A percentile compares a stretch with the other conserved stretches of the same genome.
Evolutionary conservation across 2,797 vertebrate genomes (phyloP).

Genomic region (Melanotaenia trifasciata): DNA sequence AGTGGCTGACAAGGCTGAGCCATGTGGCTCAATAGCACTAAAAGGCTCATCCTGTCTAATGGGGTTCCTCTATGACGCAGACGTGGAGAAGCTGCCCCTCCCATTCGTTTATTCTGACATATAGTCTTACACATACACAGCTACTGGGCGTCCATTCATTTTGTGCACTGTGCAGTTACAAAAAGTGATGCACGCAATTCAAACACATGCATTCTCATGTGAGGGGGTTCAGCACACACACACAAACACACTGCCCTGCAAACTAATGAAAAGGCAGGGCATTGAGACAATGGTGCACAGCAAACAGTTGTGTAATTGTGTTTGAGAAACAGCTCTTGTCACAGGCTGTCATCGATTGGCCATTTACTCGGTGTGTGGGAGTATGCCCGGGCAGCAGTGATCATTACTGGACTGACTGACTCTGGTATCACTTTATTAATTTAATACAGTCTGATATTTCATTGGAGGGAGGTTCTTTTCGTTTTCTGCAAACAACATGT

Average conservation of each 20-base stretch:
- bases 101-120: slow-evolving; percentile 61
- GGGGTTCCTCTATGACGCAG: slow-evolving; percentile 82
- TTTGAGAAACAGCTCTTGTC: slow-evolving; percentile 70
- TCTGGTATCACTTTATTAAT: slow-evolving; percentile 68
- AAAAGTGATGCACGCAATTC: slow-evolving; percentile 20
- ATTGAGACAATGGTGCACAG: slow-evolving; percentile 58
- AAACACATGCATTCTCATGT: slow-evolving; percentile 7
- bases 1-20: slow-evolving; percentile 68
- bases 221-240: slow-evolving; percentile 15
- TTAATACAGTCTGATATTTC: slow-evolving; percentile 53
- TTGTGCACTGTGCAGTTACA: slow-evolving; percentile 25
- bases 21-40: slow-evolving; percentile 81
- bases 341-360: slow-evolving; percentile 73
- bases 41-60: slow-evolving; percentile 84
- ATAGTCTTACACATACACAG: slow-evolving; percentile 36
- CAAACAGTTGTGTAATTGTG: slow-evolving; percentile 80
- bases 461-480: slow-evolving; percentile 6
- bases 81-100: slow-evolving; percentile 58
- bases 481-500: slow-evolving; percentile 8
- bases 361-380: slow-evolving; percentile 70
- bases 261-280: slow-evolving; percentile 76
- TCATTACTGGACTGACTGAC: slow-evolving; percentile 57
- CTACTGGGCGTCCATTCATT: slow-evolving; percentile 46
- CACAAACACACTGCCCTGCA: slow-evolving; percentile 19
- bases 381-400: slow-evolving; percentile 47